A percentile compares a stretch with the other conserved stretches of the same genome.
These are phyloP conservation scores for Avahi laniger DNA, from an alignment of 2,797 vertebrate species.

Conservation along the genomic window DNA sequence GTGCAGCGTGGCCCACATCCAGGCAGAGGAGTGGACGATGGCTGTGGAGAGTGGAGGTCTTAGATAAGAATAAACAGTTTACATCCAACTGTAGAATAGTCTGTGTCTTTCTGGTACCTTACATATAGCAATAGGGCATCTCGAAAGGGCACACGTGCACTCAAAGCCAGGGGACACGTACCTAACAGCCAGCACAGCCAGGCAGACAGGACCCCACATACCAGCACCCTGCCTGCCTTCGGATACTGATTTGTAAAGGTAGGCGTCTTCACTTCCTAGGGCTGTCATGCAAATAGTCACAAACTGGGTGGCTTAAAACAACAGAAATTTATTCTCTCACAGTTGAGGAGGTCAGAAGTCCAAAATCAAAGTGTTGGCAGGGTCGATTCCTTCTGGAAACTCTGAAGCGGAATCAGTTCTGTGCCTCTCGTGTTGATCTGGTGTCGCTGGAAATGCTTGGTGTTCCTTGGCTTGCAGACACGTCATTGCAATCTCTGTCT, in stretches of 20 bases:
- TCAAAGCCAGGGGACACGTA: background rate
- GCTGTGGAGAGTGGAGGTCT: background rate
- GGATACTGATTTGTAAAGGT: background rate
- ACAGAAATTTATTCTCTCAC: background rate
- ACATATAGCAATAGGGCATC: background rate
- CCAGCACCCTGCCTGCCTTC: background rate
- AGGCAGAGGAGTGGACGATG: background rate
- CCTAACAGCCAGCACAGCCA: background rate
- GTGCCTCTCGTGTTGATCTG: rapidly evolving
- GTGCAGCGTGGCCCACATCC: background rate
- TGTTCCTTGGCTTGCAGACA: background rate
- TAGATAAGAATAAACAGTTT: background rate
- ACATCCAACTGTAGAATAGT: background rate
- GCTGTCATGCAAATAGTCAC: background rate
- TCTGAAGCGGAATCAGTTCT: too few species aligned
- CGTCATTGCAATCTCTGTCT: background rate
- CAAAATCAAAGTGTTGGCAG: background rate
- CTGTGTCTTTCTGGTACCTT: background rate
- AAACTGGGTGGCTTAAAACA: background rate
- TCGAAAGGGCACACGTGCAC: background rate
- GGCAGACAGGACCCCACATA: background rate
- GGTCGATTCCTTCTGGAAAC: background rate
- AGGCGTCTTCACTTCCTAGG: background rate
- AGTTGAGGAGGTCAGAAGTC: background rate
- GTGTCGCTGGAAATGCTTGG: background rate